Base-by-base conservation (phyloP, 1,140 invertebrate species). In the Atopsyche davidsoni region DNA sequence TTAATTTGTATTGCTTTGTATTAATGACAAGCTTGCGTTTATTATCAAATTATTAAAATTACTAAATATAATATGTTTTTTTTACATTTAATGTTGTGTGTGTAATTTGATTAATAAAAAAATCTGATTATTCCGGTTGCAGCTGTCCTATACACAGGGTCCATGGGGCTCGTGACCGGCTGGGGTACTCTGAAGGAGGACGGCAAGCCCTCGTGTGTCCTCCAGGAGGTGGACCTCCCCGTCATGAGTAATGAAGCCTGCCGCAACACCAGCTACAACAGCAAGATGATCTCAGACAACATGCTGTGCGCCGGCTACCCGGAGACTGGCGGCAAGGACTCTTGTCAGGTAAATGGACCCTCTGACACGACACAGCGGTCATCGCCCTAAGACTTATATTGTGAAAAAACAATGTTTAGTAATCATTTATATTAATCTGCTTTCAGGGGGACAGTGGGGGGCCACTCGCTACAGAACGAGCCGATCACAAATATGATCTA, bases 391-490 rank as follows among this genome's bases (percentile, higher is more conserved):
- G n/a, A n/a, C n/a, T n/a, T n/a, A n/a, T n/a, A n/a, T n/a, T n/a
- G n/a, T n/a, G n/a, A n/a, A n/a, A n/a, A n/a, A n/a, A n/a, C n/a
- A n/a, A n/a, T n/a, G n/a, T n/a, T n/a, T n/a, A n/a, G n/a, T n/a
- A n/a, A 10, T 31, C 9, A 31, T 10, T n/a, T n/a, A 31, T n/a
- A n/a, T n/a, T n/a, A n/a, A n/a, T n/a, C n/a, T n/a, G n/a, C n/a
- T 77, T 77, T 48, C 65, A 92, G 86, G 91, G 91, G 14, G 91
- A 96, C 65, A 92, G 89, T 59, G 92, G 91, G 46, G 90, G 90
- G n/a, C 91, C 91, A 2, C 65, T 95, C 11, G 80, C 91, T 6
- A 72, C 80, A 1, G 77, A 83, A 65, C 77, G 81, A 63, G 70
- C 78, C 51, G 79, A 85, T 58, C 83, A 85, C 63, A 80, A 80